phyloP scores from a whole-genome alignment of 2,113 vertebrate genomes.

The Petrocephalus microphthalmus region DNA sequence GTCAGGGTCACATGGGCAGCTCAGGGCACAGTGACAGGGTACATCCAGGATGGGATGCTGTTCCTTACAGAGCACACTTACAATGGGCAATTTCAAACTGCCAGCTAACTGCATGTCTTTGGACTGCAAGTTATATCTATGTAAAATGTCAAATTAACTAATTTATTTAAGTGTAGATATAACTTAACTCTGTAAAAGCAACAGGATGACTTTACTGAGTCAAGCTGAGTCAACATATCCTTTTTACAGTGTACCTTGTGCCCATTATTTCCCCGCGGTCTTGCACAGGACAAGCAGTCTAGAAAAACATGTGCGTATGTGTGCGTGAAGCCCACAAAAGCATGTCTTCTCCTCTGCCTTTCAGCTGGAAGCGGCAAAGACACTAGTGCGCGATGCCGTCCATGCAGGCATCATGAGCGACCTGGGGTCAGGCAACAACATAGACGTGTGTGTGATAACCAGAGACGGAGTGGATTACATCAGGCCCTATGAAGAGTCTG shows the following conservation, averaged over 20 bases:
- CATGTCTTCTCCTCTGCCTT: background rate
- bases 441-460: slow-evolving; percentile 74
- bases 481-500: slow-evolving; percentile 50
- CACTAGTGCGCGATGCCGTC: slow-evolving; percentile 62
- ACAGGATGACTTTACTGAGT: too few species aligned
- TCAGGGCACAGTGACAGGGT: background rate
- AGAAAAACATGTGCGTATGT: background rate
- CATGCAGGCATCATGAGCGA: slow-evolving; percentile 72
- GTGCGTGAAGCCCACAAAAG: background rate
- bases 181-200: too few species aligned
- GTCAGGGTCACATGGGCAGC: background rate
- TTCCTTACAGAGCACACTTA: background rate
- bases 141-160: too few species aligned
- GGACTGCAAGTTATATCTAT: too few species aligned
- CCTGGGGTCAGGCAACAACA: slow-evolving; percentile 72
- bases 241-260: background rate
- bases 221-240: too few species aligned
- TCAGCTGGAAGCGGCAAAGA: slow-evolving; percentile 64
- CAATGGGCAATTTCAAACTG: background rate
- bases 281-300: background rate
- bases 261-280: background rate
- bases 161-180: too few species aligned
- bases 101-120: background rate
- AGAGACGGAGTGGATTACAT: slow-evolving; percentile 56
- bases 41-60: background rate